phyloP scores from a whole-genome alignment of 2,113 vertebrate species.

The Charadrius vociferus region DNA sequence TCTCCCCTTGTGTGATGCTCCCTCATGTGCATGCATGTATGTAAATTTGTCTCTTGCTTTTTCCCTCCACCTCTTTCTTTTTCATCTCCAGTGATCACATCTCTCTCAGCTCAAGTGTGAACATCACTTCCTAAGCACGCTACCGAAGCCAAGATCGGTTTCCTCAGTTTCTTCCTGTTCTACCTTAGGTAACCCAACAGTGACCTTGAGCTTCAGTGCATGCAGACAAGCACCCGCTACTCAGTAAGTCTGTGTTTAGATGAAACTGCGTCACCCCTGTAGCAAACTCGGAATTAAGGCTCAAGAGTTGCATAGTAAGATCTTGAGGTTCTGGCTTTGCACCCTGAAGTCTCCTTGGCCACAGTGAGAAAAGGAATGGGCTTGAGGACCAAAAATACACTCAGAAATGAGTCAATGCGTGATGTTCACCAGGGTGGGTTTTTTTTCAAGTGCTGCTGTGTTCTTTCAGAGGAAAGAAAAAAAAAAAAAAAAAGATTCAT shows the following conservation, averaged over 20 bases:
- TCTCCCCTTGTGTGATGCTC: background rate
- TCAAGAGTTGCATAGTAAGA: background rate
- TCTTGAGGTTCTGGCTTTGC: background rate
- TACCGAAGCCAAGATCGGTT: background rate
- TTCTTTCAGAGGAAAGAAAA: background rate
- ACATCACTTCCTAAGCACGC: background rate
- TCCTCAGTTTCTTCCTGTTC: background rate
- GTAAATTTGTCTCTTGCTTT: background rate
- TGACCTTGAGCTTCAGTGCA: background rate
- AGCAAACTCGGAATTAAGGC: background rate
- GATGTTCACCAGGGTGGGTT: background rate
- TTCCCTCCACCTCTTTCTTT: background rate
- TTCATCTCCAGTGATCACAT: background rate
- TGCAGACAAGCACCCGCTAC: background rate
- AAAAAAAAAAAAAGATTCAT: background rate
- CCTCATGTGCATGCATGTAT: background rate
- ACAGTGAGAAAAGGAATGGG: background rate
- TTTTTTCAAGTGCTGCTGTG: constrained; percentile 29
- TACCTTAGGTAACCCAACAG: background rate
- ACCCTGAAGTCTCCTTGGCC: background rate
- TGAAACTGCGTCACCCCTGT: background rate
- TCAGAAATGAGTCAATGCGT: background rate
- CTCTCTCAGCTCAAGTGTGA: background rate
- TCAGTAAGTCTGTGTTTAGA: background rate
- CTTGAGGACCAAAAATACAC: background rate